phyloP scores from a whole-genome alignment of 2,797 vertebrate genomes.

The Brachymystax lenok region DNA sequence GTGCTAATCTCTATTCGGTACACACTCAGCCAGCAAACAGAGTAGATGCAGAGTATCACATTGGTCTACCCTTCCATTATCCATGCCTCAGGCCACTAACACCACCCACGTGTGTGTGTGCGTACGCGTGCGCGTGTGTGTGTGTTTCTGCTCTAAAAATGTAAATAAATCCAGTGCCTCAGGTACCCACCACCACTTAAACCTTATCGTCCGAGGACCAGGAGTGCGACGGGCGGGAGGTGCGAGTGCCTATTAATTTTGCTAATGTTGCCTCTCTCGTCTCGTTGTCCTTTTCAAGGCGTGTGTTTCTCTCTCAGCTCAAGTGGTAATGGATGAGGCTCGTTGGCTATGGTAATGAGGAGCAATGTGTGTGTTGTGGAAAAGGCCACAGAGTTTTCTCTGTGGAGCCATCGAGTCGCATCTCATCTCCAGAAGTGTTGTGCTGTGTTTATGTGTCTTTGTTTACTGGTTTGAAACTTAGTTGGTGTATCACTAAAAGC shows the following conservation, averaged over 20 bases:
- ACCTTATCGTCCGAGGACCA: constrained; percentile 40
- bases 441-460: background rate
- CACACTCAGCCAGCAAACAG: background rate
- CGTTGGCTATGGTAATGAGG: constrained; percentile 76
- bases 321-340: constrained; percentile 75
- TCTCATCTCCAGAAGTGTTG: constrained; percentile 32
- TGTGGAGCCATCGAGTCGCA: constrained; percentile 44
- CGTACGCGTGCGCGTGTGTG: background rate
- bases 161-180: constrained; percentile 17
- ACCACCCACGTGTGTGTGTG: background rate
- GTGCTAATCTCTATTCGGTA: background rate
- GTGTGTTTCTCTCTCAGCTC: constrained; percentile 63
- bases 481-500: background rate
- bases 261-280: background rate
- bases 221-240: constrained; percentile 8
- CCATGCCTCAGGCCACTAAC: background rate
- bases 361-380: constrained; percentile 61
- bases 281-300: constrained; percentile 66
- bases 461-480: background rate
- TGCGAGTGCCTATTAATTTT: too few relatives aligned
- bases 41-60: too few relatives aligned
- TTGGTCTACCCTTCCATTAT: background rate
- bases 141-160: background rate
- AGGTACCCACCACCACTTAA: constrained; percentile 48
- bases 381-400: constrained; percentile 51